Evolutionary conservation across 2,888 invertebrate species (phyloP).

Genomic region (Andrena praecox): DNA sequence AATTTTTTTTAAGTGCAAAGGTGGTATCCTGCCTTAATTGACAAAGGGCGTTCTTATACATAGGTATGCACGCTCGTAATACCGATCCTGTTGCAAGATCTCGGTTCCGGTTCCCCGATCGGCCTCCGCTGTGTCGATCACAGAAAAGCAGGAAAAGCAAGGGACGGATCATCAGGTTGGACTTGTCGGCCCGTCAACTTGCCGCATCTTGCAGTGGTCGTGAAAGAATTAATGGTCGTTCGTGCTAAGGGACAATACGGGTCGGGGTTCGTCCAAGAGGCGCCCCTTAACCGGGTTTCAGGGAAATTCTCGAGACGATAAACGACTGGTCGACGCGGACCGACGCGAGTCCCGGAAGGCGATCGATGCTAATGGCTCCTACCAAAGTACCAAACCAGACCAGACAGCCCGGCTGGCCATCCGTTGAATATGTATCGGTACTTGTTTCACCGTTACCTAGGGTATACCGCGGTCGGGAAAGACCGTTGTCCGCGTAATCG

Average conservation of each 20-base stretch:
- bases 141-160: no score
- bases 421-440: constrained; percentile 80
- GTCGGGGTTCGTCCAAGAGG: constrained; percentile 60
- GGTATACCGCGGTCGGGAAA: not conserved
- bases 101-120: constrained; percentile 27
- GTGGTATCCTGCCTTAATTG: no score
- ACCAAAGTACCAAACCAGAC: constrained; percentile 34
- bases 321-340: constrained; percentile 75
- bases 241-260: constrained; percentile 75
- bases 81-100: constrained; percentile 7
- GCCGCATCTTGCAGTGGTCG: constrained; percentile 15
- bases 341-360: constrained; percentile 70
- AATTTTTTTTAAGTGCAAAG: no score
- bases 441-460: constrained; percentile 47
- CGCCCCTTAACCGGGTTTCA: constrained; percentile 73
- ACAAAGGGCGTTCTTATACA: not conserved
- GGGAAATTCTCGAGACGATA: constrained; percentile 72
- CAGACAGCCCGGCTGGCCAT: constrained; percentile 25
- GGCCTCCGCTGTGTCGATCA: not conserved
- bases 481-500: constrained; percentile 38
- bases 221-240: constrained; percentile 67
- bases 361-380: constrained; percentile 80
- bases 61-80: no score
- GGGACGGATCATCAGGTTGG: not conserved
- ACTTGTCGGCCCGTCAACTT: not conserved